Conservation (phyloP, 2,797 vertebrate species). For the Bovichtus variegatus region DNA sequence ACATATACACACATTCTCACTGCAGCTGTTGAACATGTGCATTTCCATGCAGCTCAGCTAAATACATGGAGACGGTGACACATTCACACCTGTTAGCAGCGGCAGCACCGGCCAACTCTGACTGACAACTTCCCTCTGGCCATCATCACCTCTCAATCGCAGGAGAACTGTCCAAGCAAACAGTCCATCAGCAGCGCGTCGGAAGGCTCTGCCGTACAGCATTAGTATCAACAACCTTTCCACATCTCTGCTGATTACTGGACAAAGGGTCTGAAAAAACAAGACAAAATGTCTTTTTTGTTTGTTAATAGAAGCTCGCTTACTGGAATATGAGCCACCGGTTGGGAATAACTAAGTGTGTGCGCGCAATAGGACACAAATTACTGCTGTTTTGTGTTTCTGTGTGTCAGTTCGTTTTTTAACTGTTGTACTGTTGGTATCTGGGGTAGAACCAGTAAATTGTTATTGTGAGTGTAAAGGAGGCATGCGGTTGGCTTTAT, state of each 20-base stretch:
- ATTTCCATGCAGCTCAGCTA: conserved; percentile 56
- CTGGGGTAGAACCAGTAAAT: neutral
- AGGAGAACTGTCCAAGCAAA: conserved; percentile 81
- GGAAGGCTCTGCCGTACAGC: conserved; percentile 52
- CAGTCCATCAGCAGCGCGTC: conserved; percentile 74
- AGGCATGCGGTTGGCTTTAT: neutral
- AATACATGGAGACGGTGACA: conserved; percentile 41
- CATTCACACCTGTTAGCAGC: conserved; percentile 80
- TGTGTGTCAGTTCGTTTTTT: neutral
- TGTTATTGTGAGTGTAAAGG: neutral
- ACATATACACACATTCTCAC: conserved; percentile 44
- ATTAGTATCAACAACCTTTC: conserved; percentile 70
- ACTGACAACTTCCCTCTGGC: conserved; percentile 78
- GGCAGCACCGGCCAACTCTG: conserved; percentile 60
- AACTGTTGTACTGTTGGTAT: neutral
- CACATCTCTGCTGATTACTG: conserved; percentile 55
- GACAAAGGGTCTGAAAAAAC: conserved; percentile 54
- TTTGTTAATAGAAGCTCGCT: conserved; percentile 60
- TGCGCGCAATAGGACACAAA: conserved; percentile 15
- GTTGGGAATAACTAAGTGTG: conserved; percentile 29
- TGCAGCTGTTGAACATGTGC: conserved; percentile 72
- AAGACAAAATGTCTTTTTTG: conserved; percentile 45
- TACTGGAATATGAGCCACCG: conserved; percentile 53
- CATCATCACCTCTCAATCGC: conserved; percentile 77
- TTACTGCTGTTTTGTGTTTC: conserved; percentile 16